These are phyloP conservation scores for Chromis chromis DNA, from an alignment of 2,797 vertebrate genomes.

Conservation along the genomic window DNA sequence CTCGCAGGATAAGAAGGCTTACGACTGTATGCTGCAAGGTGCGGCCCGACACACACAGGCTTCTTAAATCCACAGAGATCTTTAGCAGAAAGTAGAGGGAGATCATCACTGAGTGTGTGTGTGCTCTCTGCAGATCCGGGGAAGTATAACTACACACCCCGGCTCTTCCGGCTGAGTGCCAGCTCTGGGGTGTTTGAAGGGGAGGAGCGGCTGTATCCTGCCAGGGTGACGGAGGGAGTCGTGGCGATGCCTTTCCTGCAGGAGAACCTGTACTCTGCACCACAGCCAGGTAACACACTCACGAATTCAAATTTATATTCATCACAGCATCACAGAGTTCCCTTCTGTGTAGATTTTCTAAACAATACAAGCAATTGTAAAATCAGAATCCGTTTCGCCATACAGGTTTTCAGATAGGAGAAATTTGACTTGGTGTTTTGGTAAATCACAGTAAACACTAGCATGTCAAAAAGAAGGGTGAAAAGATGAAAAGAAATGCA, in stretches of 20 bases:
- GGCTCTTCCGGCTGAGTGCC: conserved; percentile 83
- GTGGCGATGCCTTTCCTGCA: conserved; percentile 88
- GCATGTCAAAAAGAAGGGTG: too few species aligned
- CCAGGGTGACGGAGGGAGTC: conserved; percentile 74
- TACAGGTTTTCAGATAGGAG: too few species aligned
- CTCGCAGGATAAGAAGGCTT: conserved; percentile 81
- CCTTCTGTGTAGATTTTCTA: too few species aligned
- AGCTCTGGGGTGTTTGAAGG: conserved; percentile 82
- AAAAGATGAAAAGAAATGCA: too few species aligned
- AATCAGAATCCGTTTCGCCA: too few species aligned
- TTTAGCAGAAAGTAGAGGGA: too few species aligned
- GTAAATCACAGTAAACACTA: too few species aligned
- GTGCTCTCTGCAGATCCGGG: conserved; percentile 82
- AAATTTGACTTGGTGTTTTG: too few species aligned
- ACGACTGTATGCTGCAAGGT: conserved; percentile 90
- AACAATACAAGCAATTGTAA: too few species aligned
- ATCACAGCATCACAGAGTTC: background rate
- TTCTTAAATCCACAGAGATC: background rate
- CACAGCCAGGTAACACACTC: conserved; percentile 83
- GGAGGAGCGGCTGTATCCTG: conserved; percentile 81
- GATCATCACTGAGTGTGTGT: background rate
- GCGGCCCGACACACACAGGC: background rate
- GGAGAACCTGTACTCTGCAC: conserved; percentile 84
- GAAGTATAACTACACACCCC: conserved; percentile 86
- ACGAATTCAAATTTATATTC: background rate